phyloP scores from a whole-genome alignment of 2,797 vertebrate species.

The Potorous gilbertii region DNA sequence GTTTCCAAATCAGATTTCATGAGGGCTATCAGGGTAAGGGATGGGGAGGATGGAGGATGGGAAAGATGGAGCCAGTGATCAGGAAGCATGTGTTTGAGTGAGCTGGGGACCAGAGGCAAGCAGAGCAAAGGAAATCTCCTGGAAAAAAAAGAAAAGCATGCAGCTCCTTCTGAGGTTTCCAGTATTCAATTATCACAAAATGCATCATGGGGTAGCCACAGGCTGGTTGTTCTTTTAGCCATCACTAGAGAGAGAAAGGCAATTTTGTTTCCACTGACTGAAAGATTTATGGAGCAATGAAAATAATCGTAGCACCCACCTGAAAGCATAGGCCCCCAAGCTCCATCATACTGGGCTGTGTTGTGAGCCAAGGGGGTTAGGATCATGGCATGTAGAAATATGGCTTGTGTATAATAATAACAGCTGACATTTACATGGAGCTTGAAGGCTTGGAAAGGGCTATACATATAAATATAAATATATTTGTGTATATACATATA shows the following conservation, averaged over 20 bases:
- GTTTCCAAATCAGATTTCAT: neutral
- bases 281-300: conserved; percentile 73
- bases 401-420: neutral
- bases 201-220: conserved; percentile 17
- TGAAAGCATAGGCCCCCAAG: neutral
- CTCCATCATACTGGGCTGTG: neutral
- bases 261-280: conserved; percentile 48
- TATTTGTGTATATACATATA: no score
- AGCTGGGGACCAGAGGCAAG: neutral
- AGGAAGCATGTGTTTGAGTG: neutral
- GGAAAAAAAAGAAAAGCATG: neutral
- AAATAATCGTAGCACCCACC: conserved; percentile 39
- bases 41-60: neutral
- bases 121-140: neutral
- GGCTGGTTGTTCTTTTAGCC: conserved; percentile 48
- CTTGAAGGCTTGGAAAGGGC: neutral
- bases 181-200: neutral
- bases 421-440: neutral
- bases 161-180: neutral
- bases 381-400: neutral
- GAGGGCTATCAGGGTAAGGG: no score
- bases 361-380: neutral
- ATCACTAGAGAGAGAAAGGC: neutral
- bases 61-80: neutral
- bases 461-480: neutral